Evolutionary conservation across 2,113 vertebrate genomes (phyloP).

Genomic region (Bos indicus): DNA sequence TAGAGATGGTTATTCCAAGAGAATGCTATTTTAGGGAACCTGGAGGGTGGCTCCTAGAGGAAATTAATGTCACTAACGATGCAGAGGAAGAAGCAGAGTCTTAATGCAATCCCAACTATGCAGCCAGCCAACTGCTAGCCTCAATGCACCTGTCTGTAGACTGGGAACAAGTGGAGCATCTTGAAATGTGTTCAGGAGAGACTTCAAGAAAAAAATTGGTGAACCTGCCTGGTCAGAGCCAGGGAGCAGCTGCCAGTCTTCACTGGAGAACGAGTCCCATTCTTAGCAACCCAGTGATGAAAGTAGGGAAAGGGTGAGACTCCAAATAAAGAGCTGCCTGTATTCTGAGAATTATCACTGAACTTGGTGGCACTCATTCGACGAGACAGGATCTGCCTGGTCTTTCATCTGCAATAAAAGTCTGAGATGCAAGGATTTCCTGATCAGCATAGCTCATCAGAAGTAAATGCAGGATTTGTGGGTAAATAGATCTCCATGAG

Average conservation of each 20-base stretch:
- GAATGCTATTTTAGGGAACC: not conserved
- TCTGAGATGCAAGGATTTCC: conserved; percentile 21
- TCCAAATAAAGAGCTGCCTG: not conserved
- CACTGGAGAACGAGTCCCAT: not conserved
- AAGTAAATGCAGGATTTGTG: conserved; percentile 52
- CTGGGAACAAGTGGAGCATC: not conserved
- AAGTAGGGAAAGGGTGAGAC: not conserved
- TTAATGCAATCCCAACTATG: not conserved
- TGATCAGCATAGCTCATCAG: conserved; percentile 60
- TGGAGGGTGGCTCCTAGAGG: not conserved
- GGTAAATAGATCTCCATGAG: conserved; percentile 58
- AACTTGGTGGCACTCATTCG: conserved; percentile 46
- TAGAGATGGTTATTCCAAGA: not conserved
- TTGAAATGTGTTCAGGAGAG: not conserved
- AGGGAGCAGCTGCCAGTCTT: not conserved
- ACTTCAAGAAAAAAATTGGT: not conserved
- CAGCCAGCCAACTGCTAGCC: not conserved
- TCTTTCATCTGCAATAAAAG: conserved; percentile 71
- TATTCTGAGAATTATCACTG: conserved; percentile 18
- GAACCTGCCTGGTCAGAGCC: not conserved
- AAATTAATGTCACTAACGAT: not conserved
- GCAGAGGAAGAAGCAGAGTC: not conserved
- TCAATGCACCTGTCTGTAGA: not conserved
- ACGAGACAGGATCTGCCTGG: conserved; percentile 34
- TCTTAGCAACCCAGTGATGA: not conserved